Conservation (phyloP, 2,797 vertebrate genomes). For the Enteromius trimaculatus region DNA sequence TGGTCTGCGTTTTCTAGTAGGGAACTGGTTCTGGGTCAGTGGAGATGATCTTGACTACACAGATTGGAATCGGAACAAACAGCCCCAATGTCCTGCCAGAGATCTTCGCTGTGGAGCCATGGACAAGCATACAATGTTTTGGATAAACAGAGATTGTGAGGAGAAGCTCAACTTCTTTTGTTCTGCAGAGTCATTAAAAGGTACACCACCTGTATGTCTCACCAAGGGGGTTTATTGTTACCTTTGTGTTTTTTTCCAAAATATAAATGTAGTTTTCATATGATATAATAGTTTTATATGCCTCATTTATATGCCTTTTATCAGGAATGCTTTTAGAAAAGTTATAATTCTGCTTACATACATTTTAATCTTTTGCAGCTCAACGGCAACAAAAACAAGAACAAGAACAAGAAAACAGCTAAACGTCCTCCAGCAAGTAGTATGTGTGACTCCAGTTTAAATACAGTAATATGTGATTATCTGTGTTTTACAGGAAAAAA, state of each 20-base stretch:
- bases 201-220: background rate
- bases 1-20: constrained; percentile 38
- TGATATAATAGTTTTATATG: background rate
- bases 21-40: constrained; percentile 66
- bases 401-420: background rate
- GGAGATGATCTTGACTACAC: constrained; percentile 28
- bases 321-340: background rate
- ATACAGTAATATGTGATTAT: background rate
- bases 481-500: no score
- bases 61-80: constrained; percentile 48
- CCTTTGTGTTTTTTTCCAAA: background rate
- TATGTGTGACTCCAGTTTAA: background rate
- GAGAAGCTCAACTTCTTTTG: constrained; percentile 50
- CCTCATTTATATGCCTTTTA: background rate
- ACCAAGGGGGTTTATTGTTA: background rate
- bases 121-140: background rate
- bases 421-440: background rate
- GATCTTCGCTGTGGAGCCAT: constrained; percentile 50
- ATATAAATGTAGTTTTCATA: background rate
- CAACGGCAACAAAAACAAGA: background rate
- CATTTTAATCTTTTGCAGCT: background rate
- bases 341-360: background rate
- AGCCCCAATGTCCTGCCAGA: constrained; percentile 41
- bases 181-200: background rate
- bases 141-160: constrained; percentile 46